These are phyloP conservation scores for Danio albolineatus DNA, from an alignment of 2,797 vertebrate species.

Conservation along the genomic window DNA sequence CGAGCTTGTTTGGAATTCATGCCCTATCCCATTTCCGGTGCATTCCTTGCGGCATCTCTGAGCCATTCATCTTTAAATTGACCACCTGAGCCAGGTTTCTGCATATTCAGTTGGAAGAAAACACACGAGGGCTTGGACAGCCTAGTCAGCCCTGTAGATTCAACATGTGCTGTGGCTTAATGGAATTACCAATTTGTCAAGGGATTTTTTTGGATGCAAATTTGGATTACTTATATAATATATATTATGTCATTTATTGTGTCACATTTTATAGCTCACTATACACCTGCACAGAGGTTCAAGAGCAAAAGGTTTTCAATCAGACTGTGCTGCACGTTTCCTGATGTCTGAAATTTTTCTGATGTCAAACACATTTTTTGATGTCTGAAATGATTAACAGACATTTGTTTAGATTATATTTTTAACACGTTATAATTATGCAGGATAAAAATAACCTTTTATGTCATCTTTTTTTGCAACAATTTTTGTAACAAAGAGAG, in stretches of 20 bases:
- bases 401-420: background rate
- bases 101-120: constrained; percentile 62
- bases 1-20: constrained; percentile 63
- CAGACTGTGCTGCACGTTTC: background rate
- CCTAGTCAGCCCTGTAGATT: constrained; percentile 33
- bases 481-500: too few species aligned
- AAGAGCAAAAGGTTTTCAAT: background rate
- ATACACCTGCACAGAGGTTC: background rate
- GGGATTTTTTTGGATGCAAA: background rate
- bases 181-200: constrained; percentile 18
- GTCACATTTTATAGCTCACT: constrained; percentile 9
- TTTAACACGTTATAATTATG: background rate
- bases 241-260: background rate
- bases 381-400: background rate
- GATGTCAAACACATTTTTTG: background rate
- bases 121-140: constrained; percentile 50
- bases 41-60: constrained; percentile 64
- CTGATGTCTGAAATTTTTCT: background rate
- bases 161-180: constrained; percentile 32
- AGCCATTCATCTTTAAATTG: constrained; percentile 67
- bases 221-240: background rate
- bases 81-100: constrained; percentile 64
- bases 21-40: constrained; percentile 63
- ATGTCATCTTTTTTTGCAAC: too few species aligned
- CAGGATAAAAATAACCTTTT: too few species aligned